A percentile compares a stretch with the other conserved stretches of the same genome.
Evolutionary conservation across 2,888 invertebrate genomes (phyloP).

Genomic region (Xylota segnis): DNA sequence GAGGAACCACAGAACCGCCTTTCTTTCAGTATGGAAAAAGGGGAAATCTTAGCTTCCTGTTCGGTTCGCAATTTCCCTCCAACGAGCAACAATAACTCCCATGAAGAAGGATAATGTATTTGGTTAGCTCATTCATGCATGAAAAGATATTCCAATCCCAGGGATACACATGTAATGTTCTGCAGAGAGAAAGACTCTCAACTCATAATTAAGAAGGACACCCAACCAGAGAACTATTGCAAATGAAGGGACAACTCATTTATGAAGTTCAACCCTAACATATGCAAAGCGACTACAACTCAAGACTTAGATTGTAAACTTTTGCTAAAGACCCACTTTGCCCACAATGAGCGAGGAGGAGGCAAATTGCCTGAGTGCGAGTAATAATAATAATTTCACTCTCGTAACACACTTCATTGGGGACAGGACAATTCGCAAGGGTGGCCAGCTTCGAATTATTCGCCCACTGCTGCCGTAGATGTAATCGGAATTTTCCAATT

Average conservation of each 20-base stretch:
- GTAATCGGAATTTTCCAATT: slow-evolving; percentile 74
- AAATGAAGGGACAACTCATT: slow-evolving; percentile 44
- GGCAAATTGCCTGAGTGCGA: slow-evolving; percentile 14
- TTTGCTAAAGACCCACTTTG: slow-evolving; percentile 14
- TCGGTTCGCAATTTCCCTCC: background rate
- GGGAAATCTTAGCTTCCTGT: background rate
- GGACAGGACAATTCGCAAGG: slow-evolving; percentile 5
- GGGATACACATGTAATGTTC: background rate
- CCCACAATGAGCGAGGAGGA: background rate
- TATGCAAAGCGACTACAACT: slow-evolving; percentile 6
- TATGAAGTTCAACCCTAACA: slow-evolving; percentile 5
- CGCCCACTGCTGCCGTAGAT: slow-evolving; percentile 31
- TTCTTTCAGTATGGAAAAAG: background rate
- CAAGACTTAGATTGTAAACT: slow-evolving; percentile 24
- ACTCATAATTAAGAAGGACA: slow-evolving; percentile 27
- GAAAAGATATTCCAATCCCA: slow-evolving; percentile 13
- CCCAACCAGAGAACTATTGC: slow-evolving; percentile 19
- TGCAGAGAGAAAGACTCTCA: slow-evolving; percentile 1
- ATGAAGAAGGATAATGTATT: slow-evolving; percentile 6
- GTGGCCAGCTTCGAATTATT: slow-evolving; percentile 5
- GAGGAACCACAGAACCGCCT: background rate
- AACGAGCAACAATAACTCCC: background rate
- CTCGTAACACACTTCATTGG: slow-evolving; percentile 35
- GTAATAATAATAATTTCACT: slow-evolving; percentile 44
- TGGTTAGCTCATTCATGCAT: slow-evolving; percentile 23